These are phyloP conservation scores for Eupithecia dodoneata DNA, from an alignment of 2,888 invertebrate genomes.

Conservation along the genomic window DNA sequence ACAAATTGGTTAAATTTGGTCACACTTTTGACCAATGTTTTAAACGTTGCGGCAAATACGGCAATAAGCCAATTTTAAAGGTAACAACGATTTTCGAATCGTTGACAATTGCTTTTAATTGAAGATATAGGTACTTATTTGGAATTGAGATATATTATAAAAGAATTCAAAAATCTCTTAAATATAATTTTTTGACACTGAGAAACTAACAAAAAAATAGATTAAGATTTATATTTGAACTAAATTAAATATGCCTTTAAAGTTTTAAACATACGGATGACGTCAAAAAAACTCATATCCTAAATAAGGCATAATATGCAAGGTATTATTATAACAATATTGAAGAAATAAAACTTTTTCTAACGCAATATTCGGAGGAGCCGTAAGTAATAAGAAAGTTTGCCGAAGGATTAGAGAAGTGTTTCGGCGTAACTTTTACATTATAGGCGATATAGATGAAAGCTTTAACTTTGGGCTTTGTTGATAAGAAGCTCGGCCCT, in stretches of 20 bases:
- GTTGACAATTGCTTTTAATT: not conserved
- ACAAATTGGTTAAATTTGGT: not conserved
- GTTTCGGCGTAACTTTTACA: conserved; percentile 71
- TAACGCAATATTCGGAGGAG: conserved; percentile 52
- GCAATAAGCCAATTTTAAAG: not conserved
- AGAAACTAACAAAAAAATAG: not conserved
- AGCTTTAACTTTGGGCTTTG: conserved; percentile 61
- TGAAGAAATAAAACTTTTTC: conserved; percentile 45
- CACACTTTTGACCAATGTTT: not conserved
- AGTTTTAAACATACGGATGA: not conserved
- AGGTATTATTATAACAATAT: conserved; percentile 24
- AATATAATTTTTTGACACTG: not conserved
- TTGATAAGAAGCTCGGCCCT: conserved; percentile 58
- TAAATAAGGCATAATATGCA: conserved; percentile 8
- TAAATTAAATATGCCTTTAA: not conserved
- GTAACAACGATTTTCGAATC: not conserved
- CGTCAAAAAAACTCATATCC: not conserved
- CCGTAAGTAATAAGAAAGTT: conserved; percentile 63
- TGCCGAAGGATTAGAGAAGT: conserved; percentile 66
- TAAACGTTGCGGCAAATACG: not conserved
- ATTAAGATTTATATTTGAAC: not conserved
- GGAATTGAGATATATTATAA: not conserved
- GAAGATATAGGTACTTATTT: not conserved
- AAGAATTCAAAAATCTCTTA: not conserved
- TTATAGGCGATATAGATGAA: conserved; percentile 68